Evolutionary conservation across 1,140 invertebrate species (phyloP).

Genomic region (Hesperophylax magnus): DNA sequence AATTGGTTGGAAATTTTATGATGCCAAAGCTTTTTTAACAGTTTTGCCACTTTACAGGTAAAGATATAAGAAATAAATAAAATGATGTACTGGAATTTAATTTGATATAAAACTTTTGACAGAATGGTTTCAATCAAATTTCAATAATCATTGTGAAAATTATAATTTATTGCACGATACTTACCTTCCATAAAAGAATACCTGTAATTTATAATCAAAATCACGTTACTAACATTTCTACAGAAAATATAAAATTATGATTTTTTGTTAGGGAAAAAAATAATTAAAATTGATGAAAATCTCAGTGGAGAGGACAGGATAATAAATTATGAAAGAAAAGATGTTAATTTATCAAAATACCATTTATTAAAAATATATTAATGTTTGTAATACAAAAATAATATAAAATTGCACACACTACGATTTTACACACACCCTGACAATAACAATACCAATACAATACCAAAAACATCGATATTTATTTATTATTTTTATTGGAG

Average conservation of each 20-base stretch:
- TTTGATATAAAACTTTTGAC: no score
- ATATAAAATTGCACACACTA: not conserved
- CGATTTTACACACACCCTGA: not conserved
- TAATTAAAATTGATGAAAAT: no score
- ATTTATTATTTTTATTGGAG: no score
- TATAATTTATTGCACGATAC: not conserved
- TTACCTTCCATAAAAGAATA: conserved; percentile 23
- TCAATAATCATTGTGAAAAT: not conserved
- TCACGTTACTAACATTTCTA: conserved; percentile 25
- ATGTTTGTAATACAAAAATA: conserved; percentile 10
- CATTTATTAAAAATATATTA: conserved; percentile 10
- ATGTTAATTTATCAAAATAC: not conserved
- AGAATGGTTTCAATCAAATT: no score
- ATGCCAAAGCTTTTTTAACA: no score
- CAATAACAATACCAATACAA: not conserved
- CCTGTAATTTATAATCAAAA: conserved; percentile 38
- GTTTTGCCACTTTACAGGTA: no score
- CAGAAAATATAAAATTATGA: not conserved
- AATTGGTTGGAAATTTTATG: no score
- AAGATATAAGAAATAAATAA: no score
- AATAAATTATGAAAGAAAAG: not conserved
- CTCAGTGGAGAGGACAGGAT: no score
- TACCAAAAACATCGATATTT: not conserved
- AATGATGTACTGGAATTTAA: no score
- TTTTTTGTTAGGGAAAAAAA: no score